Evolutionary conservation across 2,888 invertebrate genomes (phyloP), one percentile per base, ranked within the genome.

Genomic region (Acronicta aceris): DNA sequence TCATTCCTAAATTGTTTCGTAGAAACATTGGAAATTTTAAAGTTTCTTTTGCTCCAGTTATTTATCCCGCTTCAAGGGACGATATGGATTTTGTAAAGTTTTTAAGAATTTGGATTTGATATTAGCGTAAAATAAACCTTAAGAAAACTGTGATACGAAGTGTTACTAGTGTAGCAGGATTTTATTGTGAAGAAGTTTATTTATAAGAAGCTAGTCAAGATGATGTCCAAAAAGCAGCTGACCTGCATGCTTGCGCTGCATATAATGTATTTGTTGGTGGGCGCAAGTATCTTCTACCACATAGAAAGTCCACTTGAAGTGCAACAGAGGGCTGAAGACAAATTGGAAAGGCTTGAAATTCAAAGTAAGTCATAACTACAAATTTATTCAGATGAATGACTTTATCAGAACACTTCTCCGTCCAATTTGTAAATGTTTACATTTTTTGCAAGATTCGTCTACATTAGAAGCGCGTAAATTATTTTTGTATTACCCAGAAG

Each of bases 201-300:
- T 70, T 49, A 70, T 70, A 65, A 59, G 61, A 83, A 89, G 51
- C 83, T 87, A 84, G 83, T 89, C 92, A 95, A 95, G 90, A 95
- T 95, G 95, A 97, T 97, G 97, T 97, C 97, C 88, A 97, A 97
- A 86, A 97, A 96, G 95, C 97, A 97, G 93, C 96, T 97, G 95
- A 95, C 97, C 71, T 96, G 96, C 75, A 95, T 97, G 91, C 94
- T 97, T 77, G 95, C 96, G 76, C 95, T 97, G 78, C 97, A 97
- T 84, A 95, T 97, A 62, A 95, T 96, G 63, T 98, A 98, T 85
- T 91, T 98, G 74, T 92, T 98, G 79, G 95, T 98, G 63, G 98
- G 98, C 10, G 98, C 98, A n/a, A 96, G 96, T 69, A 97, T 98
- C 78, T 98, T 98, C 89, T 97, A 97, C 91, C 96, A 96, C 83